Percentiles rank a stretch among this genome's conserved stretches.
phyloP scores from a whole-genome alignment of 1,140 invertebrate species.

The Dendroctonus valens region DNA sequence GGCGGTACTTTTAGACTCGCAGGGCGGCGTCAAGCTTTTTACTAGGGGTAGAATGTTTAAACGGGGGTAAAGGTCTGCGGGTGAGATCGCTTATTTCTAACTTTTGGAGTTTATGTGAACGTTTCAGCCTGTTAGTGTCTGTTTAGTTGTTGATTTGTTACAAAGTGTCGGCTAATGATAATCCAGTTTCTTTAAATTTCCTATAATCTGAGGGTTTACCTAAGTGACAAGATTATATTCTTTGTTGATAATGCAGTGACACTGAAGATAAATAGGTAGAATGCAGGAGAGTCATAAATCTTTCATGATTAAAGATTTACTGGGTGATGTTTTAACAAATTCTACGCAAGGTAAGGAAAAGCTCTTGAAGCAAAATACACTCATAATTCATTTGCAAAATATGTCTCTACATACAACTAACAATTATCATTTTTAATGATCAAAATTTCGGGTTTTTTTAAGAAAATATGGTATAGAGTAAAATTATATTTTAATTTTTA shows the following conservation, averaged over 20 bases:
- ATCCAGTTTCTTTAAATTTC: not conserved
- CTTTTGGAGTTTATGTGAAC: slow-evolving; percentile 19
- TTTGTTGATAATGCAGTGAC: slow-evolving; percentile 18
- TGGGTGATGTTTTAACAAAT: slow-evolving; percentile 67
- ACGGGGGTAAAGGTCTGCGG: slow-evolving; percentile 30
- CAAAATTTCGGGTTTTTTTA: no score
- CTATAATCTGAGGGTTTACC: no score
- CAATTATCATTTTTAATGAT: no score
- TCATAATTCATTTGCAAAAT: no score
- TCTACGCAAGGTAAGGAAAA: slow-evolving; percentile 40
- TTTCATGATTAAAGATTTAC: slow-evolving; percentile 72
- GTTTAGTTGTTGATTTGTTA: slow-evolving; percentile 31
- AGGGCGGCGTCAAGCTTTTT: slow-evolving; percentile 4
- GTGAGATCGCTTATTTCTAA: slow-evolving; percentile 36
- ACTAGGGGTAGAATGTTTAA: slow-evolving; percentile 23
- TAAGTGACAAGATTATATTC: slow-evolving; percentile 2
- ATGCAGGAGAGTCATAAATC: slow-evolving; percentile 73
- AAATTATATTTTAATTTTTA: no score
- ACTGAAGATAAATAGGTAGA: not conserved
- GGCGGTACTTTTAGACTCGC: slow-evolving; percentile 8
- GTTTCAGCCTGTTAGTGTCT: slow-evolving; percentile 19
- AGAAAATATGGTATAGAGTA: no score
- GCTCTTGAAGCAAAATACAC: not conserved
- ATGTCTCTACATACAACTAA: no score
- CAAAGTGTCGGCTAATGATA: slow-evolving; percentile 16